A percentile compares a stretch with the other conserved stretches of the same genome.
Evolutionary conservation across 2,797 vertebrate species (phyloP).

Genomic region (Gymnopithys bicolor): DNA sequence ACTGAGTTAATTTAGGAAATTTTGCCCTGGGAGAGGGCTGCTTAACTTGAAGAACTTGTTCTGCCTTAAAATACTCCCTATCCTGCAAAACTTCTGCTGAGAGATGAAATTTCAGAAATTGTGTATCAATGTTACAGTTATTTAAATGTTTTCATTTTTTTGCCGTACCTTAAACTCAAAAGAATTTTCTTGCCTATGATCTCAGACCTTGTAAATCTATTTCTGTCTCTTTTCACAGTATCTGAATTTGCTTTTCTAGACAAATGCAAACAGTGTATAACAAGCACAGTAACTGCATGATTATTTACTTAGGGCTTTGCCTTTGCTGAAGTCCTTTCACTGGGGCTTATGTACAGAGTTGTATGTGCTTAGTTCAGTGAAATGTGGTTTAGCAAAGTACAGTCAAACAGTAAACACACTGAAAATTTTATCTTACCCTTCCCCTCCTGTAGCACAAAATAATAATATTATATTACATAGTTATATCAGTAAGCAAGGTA

Average conservation of each 20-base stretch:
- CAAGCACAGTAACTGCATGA: neutral
- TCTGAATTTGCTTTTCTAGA: slow-evolving; percentile 20
- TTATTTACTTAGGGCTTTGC: slow-evolving; percentile 50
- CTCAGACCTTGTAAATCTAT: neutral
- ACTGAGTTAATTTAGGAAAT: neutral
- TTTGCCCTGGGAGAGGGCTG: neutral
- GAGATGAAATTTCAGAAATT: neutral
- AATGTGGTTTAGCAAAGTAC: neutral
- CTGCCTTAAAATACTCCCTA: neutral
- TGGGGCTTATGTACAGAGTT: neutral
- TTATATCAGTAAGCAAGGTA: neutral
- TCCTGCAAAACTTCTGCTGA: neutral
- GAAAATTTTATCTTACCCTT: slow-evolving; percentile 5
- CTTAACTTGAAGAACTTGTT: neutral
- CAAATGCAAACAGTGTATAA: neutral
- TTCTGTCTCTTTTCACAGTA: neutral
- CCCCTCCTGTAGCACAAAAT: neutral
- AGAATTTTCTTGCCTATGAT: neutral
- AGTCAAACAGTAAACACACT: neutral
- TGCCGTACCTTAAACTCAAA: neutral
- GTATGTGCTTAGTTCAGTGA: neutral
- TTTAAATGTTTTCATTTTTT: neutral
- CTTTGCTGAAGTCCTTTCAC: slow-evolving; percentile 19
- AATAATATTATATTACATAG: neutral
- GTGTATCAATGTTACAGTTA: neutral